Evolutionary conservation across 2,888 invertebrate species (phyloP), one percentile per base, ranked within the genome.

Genomic region (Quadriops clusia): DNA sequence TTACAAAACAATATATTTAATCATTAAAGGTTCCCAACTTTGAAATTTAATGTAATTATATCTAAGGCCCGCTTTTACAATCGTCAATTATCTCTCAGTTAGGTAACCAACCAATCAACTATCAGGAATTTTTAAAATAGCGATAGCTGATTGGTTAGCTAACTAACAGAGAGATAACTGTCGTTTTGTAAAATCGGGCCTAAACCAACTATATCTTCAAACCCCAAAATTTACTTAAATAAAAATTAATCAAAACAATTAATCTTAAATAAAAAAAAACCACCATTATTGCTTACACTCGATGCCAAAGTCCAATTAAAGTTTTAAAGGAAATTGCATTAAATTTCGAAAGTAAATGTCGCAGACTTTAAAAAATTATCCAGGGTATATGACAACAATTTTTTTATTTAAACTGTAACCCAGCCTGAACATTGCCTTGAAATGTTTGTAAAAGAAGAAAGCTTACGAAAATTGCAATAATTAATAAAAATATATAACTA

Each of bases 381-480:
- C 36, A 33, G 36, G 36, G 33, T 38, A 38, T 12, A 21, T 26
- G 18, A 26, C 16, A 25, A 23, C 24, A 24, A 15, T 11, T 17
- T 26, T 26, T 17, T 11, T 16, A 24, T 9, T 11, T 12, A 23
- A 18, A 14, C 18, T 15, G 28, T 9, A 10, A 30, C 15, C 14
- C 14, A 26, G 27, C 33, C 36, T 31, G 30, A 32, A 33, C 27
- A 36, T 33, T 28, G 30, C 36, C 36, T 36, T 36, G 36, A 36
- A 17, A 36, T 28, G 12, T 23, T 28, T 36, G 30, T 28, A 23
- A 33, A 27, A 27, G 21, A n/a, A n/a, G n/a, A n/a, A n/a, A n/a
- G n/a, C n/a, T n/a, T n/a, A n/a, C n/a, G n/a, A n/a, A n/a, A n/a
- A n/a, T n/a, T n/a, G n/a, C n/a, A n/a, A n/a, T n/a, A n/a, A n/a